Evolutionary conservation across 2,888 invertebrate species (phyloP).

Genomic region (Oscheius myriophilus): DNA sequence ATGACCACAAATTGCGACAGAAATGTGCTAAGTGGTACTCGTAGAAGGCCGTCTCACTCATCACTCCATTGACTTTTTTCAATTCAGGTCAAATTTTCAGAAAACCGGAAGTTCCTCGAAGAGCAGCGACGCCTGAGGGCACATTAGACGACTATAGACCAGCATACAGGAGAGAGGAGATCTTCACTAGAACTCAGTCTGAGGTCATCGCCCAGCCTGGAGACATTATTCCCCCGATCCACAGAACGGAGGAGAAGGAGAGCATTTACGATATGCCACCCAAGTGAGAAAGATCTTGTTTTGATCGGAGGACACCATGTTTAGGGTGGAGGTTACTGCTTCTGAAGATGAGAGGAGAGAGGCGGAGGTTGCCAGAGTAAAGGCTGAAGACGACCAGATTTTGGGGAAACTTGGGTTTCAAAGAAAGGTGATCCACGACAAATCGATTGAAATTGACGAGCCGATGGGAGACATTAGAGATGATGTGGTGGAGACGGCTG

Average conservation of each 20-base stretch:
- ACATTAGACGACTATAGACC: slow-evolving; percentile 11
- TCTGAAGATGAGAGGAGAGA: slow-evolving; percentile 42
- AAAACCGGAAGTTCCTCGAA: slow-evolving; percentile 16
- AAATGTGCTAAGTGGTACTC: too few relatives aligned
- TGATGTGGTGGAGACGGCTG: slow-evolving; percentile 41
- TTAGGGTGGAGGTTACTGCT: background rate
- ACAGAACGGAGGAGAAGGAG: slow-evolving; percentile 48
- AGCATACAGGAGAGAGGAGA: background rate
- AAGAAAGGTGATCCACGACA: slow-evolving; percentile 39
- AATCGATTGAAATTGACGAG: slow-evolving; percentile 50
- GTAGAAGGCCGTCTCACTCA: background rate
- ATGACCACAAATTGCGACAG: too few relatives aligned
- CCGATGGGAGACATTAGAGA: slow-evolving; percentile 45
- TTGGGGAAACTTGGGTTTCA: slow-evolving; percentile 49
- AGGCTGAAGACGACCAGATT: slow-evolving; percentile 57
- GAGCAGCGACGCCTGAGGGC: slow-evolving; percentile 12
- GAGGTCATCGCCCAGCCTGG: slow-evolving; percentile 26
- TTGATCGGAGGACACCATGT: background rate
- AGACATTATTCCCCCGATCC: slow-evolving; percentile 32
- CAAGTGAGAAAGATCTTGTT: background rate
- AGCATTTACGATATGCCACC: slow-evolving; percentile 53
- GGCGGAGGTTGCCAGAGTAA: slow-evolving; percentile 51
- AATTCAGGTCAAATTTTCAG: slow-evolving; percentile 9
- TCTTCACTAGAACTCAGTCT: slow-evolving; percentile 52
- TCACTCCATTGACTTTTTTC: too few relatives aligned